Percentiles rank a stretch among this genome's conserved stretches.
Conservation (phyloP, 2,888 invertebrate species). For the Drosophila mulleri region DNA sequence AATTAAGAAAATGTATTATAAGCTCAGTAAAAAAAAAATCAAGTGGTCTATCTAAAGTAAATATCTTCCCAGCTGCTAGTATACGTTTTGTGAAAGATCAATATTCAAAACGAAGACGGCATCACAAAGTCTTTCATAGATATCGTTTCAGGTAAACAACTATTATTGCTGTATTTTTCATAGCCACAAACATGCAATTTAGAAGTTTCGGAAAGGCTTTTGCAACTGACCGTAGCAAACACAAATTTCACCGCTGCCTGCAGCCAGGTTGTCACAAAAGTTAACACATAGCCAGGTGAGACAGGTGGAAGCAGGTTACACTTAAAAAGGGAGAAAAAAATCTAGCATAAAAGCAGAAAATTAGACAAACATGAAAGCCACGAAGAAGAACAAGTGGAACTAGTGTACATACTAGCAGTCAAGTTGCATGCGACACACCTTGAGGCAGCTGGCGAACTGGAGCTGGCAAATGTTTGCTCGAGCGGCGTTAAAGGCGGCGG, state of each 20-base stretch:
- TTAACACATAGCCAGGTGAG: constrained; percentile 33
- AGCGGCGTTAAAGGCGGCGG: constrained; percentile 34
- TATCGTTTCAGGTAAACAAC: not conserved
- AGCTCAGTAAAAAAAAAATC: too few relatives aligned
- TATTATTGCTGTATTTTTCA: not conserved
- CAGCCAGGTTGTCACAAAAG: constrained; percentile 40
- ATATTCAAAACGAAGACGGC: not conserved
- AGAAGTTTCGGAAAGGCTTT: constrained; percentile 2
- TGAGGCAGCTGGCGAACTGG: constrained; percentile 48
- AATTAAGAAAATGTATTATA: too few relatives aligned
- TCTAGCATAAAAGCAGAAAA: constrained; percentile 1
- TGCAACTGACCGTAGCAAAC: constrained; percentile 44
- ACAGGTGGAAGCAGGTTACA: constrained; percentile 20
- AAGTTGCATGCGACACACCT: constrained; percentile 64
- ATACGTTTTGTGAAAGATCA: not conserved
- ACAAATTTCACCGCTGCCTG: constrained; percentile 38
- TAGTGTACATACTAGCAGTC: constrained; percentile 29
- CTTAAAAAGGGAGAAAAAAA: not conserved
- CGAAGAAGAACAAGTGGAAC: constrained; percentile 10
- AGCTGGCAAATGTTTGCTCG: constrained; percentile 58
- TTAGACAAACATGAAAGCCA: constrained; percentile 27
- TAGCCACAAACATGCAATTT: constrained; percentile 4
- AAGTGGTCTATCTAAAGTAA: too few relatives aligned
- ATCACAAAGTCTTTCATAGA: not conserved
- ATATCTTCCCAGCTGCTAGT: too few relatives aligned